Base-by-base conservation (phyloP, 2,888 invertebrate species). In the Campopleginae sp. region DNA sequence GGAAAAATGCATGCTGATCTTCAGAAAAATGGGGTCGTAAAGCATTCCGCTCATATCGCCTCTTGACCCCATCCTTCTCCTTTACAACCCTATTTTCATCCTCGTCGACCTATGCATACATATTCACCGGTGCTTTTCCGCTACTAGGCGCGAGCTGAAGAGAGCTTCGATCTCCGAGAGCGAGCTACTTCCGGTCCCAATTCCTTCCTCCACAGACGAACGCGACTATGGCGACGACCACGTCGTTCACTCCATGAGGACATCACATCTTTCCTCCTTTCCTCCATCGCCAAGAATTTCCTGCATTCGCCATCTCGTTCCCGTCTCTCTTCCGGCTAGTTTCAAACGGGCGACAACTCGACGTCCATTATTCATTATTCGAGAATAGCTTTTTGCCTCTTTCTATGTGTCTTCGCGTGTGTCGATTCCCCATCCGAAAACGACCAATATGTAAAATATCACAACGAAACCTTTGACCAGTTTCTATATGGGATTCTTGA, bases 11-110 rank as follows among this genome's bases (percentile, higher is more conserved):
- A 84, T 87, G 90, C 88, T 90, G 91, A 90, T 91, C 89, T 91
- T 90, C 85, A 90, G 91, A 91, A 90, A 91, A 91, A 91, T 91
- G 90, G 88, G 90, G 88, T 90, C 91, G 88, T 91, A 90, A 91
- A 91, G 90, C 89, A 90, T 91, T 90, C 90, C 89, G 86, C 91
- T 90, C 89, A 90, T 91, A 91, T 91, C 89, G 87, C 87, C 89
- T 87, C 91, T 88, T 87, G 87, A 86, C 87, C 87, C 85, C 61
- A 44, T 70, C 58, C 70, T 27, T 33, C 42, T 38, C 42, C 63
- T 19, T 65, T 27, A 44, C n/a, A 42, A 42, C n/a, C 33, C 75
- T 51, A 77, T 66, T 77, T 66, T 12, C 66, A 77, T 65, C 51
- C 54, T 23, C 61, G 61, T 72, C 74, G 77, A 76, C 83, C 74